These are phyloP conservation scores for Clarias gariepinus DNA, from an alignment of 2,113 vertebrate genomes.

Conservation along the genomic window DNA sequence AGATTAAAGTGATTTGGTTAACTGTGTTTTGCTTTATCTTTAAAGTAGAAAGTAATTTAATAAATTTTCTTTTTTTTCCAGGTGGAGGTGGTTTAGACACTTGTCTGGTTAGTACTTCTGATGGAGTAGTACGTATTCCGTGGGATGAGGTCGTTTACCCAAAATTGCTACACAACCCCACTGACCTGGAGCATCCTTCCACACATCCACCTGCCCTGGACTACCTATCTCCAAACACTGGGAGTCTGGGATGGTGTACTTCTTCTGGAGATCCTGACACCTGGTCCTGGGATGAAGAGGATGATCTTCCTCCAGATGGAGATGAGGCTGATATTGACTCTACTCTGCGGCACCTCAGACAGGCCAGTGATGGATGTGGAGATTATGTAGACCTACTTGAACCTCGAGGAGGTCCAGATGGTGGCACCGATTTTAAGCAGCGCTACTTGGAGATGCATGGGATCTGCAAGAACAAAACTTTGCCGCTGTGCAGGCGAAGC, in stretches of 20 bases:
- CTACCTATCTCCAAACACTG: conserved; percentile 50
- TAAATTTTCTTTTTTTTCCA: conserved; percentile 35
- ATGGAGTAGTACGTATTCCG: conserved; percentile 81
- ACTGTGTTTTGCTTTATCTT: background rate
- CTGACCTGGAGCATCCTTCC: conserved; percentile 44
- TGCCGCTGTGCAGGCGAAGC: conserved; percentile 76
- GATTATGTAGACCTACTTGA: conserved; percentile 84
- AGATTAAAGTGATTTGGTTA: background rate
- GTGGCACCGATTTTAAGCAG: conserved; percentile 68
- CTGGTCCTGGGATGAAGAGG: conserved; percentile 77
- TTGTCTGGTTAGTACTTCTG: conserved; percentile 83
- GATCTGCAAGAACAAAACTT: conserved; percentile 78
- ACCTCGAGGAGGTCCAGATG: conserved; percentile 74
- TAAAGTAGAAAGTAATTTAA: background rate
- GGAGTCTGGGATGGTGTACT: conserved; percentile 64
- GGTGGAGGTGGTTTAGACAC: conserved; percentile 76
- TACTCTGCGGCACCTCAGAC: conserved; percentile 51
- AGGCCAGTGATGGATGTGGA: conserved; percentile 69
- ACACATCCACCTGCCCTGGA: conserved; percentile 54
- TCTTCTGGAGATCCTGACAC: conserved; percentile 73
- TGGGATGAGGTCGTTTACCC: conserved; percentile 89
- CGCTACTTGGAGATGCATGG: conserved; percentile 76
- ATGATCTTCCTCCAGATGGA: conserved; percentile 60
- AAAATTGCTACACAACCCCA: conserved; percentile 80
- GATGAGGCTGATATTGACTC: conserved; percentile 52